Evolutionary conservation across 2,113 vertebrate genomes (phyloP), one percentile per base, ranked within the genome.

Genomic region (Centropristis striata): DNA sequence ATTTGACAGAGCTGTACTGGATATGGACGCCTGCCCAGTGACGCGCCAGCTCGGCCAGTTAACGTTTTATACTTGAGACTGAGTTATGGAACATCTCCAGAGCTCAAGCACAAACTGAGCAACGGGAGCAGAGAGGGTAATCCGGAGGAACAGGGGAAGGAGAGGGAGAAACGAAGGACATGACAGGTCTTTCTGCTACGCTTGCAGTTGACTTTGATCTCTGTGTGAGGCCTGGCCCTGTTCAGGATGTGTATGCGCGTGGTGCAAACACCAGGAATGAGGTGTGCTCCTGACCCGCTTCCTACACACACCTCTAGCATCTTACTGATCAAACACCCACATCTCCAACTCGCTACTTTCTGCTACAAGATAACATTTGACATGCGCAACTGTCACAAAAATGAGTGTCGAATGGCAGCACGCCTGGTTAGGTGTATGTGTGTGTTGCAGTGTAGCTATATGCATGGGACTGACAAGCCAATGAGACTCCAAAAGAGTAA

Each of bases 161-260:
- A 8, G 65, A 41, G 57, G 21, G 49, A 53, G 74, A 41, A 50
- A 75, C 1, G 11, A 51, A 78, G 71, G 78, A 59, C 66, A 68
- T 77, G 76, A 71, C 80, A 51, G 58, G 58, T 85, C 74, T 81
- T 81, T 83, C 72, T 75, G 86, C 81, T 86, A 67, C 0, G 68
- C 71, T 78, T 78, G 59, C 59, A 69, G 74, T 58, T 39, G 83
- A 76, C 87, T 92, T 88, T 90, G 86, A 93, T 90, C 90, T 74
- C 74, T 54, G 73, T 71, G 65, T 82, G 80, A 82, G 66, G 51
- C 59, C 61, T 39, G 63, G 72, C 25, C 61, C 37, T n/a, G 55
- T 58, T 57, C 71, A 57, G 46, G 8, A 12, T 46, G 39, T 49
- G 16, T 23, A 41, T 46, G 20, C 0, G 2, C 3, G 4, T 37